phyloP scores from a whole-genome alignment of 2,888 invertebrate genomes.

The Serripes groenlandicus region DNA sequence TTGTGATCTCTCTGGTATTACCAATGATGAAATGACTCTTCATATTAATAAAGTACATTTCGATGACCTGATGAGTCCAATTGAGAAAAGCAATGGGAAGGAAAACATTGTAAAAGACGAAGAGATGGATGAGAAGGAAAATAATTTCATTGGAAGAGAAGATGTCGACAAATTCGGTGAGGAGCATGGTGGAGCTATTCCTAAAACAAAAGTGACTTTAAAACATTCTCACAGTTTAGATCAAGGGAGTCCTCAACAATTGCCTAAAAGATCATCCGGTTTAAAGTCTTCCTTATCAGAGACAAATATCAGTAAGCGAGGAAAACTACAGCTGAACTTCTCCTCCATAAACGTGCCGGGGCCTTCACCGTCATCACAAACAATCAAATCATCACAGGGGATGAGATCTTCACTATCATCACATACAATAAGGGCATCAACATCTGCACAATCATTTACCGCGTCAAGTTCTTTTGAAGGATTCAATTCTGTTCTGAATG shows the following conservation, averaged over 20 bases:
- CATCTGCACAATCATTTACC: constrained; percentile 45
- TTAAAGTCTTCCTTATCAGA: constrained; percentile 63
- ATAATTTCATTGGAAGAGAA: constrained; percentile 34
- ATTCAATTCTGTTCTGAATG: neutral
- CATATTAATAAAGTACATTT: constrained; percentile 94
- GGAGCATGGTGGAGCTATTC: constrained; percentile 66
- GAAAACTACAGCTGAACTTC: constrained; percentile 61
- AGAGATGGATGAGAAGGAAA: constrained; percentile 3
- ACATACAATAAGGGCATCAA: constrained; percentile 33
- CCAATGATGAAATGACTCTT: constrained; percentile 91
- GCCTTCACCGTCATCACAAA: constrained; percentile 44
- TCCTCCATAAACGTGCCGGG: constrained; percentile 55
- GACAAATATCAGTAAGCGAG: constrained; percentile 55
- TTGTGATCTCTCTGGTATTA: constrained; percentile 92
- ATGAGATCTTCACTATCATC: constrained; percentile 40
- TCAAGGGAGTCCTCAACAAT: constrained; percentile 40
- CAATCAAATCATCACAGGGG: constrained; percentile 39
- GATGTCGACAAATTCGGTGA: constrained; percentile 59
- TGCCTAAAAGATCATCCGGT: constrained; percentile 45
- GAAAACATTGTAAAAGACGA: constrained; percentile 21
- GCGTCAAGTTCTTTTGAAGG: constrained; percentile 38
- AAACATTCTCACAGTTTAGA: constrained; percentile 66
- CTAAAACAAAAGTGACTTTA: constrained; percentile 47
- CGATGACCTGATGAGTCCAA: constrained; percentile 90
- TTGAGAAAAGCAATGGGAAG: constrained; percentile 49